phyloP scores from a whole-genome alignment of 37 sponge, comb jelly and placozoan genomes.

The Chondrilla cf. caribensis region DNA sequence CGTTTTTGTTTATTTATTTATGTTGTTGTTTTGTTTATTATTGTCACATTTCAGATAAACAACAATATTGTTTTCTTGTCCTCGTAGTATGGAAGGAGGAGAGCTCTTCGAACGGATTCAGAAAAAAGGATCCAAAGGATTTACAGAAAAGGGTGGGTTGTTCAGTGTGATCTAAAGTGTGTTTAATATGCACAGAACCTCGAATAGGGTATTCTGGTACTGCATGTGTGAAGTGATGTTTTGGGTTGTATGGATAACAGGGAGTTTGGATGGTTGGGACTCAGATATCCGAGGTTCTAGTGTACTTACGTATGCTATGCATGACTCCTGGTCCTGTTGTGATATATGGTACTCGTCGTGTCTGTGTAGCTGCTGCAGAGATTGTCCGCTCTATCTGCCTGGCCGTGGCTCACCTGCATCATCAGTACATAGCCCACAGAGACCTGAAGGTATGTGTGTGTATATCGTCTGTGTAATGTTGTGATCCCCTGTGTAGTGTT shows the following conservation, averaged over 20 bases:
- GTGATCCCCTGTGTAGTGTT: not conserved
- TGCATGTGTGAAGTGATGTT: not conserved
- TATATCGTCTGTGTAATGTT: not conserved
- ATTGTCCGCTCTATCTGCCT: slow-evolving; percentile 77
- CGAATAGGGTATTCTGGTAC: too few species aligned
- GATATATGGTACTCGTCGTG: too few species aligned
- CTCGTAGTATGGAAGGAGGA: slow-evolving; percentile 94
- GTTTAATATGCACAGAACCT: too few species aligned
- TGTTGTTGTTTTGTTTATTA: too few species aligned
- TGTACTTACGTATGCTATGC: not conserved
- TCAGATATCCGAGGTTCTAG: too few species aligned
- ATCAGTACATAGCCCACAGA: slow-evolving; percentile 88
- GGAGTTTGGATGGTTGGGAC: not conserved
- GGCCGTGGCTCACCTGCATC: slow-evolving; percentile 85
- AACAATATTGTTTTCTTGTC: too few species aligned
- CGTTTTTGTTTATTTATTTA: too few species aligned
- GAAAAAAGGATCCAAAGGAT: slow-evolving; percentile 66
- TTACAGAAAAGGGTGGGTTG: slow-evolving; percentile 94
- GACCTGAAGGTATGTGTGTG: slow-evolving; percentile 81
- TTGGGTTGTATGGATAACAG: not conserved
- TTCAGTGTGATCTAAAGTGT: not conserved
- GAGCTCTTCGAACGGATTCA: slow-evolving; percentile 97
- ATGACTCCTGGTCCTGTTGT: not conserved
- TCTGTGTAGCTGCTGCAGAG: slow-evolving; percentile 70
- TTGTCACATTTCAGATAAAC: too few species aligned